These are phyloP conservation scores for Tonatia bakeri DNA, from an alignment of 2,113 vertebrate species.

Conservation along the genomic window DNA sequence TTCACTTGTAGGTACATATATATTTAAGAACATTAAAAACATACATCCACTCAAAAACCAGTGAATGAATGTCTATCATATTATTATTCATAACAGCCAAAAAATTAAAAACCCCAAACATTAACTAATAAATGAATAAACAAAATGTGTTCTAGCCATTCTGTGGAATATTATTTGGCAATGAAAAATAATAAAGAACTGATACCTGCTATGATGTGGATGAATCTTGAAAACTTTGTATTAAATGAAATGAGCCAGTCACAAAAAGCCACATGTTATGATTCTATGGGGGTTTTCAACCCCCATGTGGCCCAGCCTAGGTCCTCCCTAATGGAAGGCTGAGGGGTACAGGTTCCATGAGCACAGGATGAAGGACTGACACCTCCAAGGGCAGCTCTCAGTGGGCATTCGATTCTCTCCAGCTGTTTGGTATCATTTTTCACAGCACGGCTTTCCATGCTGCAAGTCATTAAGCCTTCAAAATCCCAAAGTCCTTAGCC, in stretches of 20 bases:
- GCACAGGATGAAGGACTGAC: neutral
- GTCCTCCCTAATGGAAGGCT: neutral
- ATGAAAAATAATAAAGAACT: neutral
- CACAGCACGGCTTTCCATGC: neutral
- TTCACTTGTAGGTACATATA: neutral
- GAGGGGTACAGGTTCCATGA: neutral
- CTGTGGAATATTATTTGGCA: neutral
- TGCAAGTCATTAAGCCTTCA: constrained; percentile 5
- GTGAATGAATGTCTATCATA: neutral
- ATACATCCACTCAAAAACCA: neutral
- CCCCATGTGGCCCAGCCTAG: rapidly evolving
- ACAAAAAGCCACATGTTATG: neutral
- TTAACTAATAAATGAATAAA: neutral
- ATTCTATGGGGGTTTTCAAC: neutral
- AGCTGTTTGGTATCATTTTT: constrained; percentile 13
- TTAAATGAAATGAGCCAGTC: neutral
- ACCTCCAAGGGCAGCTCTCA: constrained; percentile 8
- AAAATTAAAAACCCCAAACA: neutral
- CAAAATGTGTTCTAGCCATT: neutral
- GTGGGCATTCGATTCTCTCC: neutral
- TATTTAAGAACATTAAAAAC: neutral
- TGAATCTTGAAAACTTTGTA: neutral
- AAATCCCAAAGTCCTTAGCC: constrained; percentile 10
- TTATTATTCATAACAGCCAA: neutral
- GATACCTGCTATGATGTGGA: neutral